A percentile compares a stretch with the other conserved stretches of the same genome.
These are phyloP conservation scores for Hippocampus guttulatus DNA, from an alignment of 2,113 vertebrate species.

Conservation along the genomic window DNA sequence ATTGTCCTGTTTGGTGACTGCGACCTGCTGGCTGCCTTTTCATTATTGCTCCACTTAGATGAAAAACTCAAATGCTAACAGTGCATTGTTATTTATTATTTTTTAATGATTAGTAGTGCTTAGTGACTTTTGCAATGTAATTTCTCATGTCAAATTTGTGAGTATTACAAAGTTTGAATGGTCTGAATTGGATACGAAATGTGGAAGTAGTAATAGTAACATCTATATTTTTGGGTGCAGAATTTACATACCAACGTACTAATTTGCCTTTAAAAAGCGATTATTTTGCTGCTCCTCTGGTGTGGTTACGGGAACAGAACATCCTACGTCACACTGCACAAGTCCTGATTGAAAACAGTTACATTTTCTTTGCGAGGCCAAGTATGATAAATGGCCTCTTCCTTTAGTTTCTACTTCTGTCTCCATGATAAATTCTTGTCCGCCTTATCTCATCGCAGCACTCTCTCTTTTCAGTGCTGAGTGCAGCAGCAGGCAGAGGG, in stretches of 20 bases:
- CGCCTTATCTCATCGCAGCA: slow-evolving; percentile 40
- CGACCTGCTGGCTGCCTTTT: not conserved
- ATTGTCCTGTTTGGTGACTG: not conserved
- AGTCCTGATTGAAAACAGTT: not conserved
- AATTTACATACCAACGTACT: too few species aligned
- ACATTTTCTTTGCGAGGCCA: not conserved
- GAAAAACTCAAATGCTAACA: not conserved
- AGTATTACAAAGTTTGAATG: too few species aligned
- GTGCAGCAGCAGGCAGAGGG: slow-evolving; percentile 87
- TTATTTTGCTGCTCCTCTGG: too few species aligned
- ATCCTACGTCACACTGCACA: not conserved
- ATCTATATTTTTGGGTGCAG: too few species aligned
- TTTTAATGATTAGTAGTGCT: too few species aligned
- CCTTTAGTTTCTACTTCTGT: slow-evolving; percentile 28
- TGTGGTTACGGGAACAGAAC: not conserved
- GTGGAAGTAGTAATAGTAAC: too few species aligned
- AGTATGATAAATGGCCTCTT: not conserved
- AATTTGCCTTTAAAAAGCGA: too few species aligned
- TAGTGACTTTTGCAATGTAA: too few species aligned
- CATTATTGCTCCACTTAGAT: not conserved
- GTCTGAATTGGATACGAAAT: too few species aligned
- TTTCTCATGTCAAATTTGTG: too few species aligned
- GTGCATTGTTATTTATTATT: not conserved
- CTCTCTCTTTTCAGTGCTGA: slow-evolving; percentile 77
- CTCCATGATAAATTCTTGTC: slow-evolving; percentile 37